These are phyloP conservation scores for Drosophila aff. DNA, from an alignment of 1,140 invertebrate species.

Conservation along the genomic window DNA sequence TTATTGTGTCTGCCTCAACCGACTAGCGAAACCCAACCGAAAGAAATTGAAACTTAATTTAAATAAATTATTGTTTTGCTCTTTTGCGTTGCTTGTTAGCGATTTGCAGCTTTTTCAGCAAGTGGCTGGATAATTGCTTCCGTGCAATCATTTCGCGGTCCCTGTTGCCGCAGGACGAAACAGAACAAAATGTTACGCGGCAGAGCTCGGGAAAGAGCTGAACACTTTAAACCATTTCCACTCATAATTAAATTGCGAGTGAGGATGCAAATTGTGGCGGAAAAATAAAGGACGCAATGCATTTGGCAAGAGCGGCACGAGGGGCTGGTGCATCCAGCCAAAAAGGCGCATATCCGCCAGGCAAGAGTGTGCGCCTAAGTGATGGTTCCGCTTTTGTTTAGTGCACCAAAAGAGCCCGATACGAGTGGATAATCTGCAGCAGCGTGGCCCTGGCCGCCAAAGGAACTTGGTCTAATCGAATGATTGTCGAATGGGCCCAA, in stretches of 20 bases:
- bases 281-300: slow-evolving; percentile 31
- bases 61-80: slow-evolving; percentile 71
- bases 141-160: slow-evolving; percentile 14
- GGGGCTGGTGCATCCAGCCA: slow-evolving; percentile 18
- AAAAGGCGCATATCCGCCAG: slow-evolving; percentile 35
- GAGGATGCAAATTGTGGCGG: slow-evolving; percentile 33
- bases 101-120: slow-evolving; percentile 42
- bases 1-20: slow-evolving; percentile 4
- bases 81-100: slow-evolving; percentile 49
- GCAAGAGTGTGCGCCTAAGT: slow-evolving; percentile 29
- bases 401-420: slow-evolving; percentile 7
- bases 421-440: slow-evolving; percentile 30
- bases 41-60: slow-evolving; percentile 50
- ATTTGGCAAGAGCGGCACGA: slow-evolving; percentile 16
- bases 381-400: slow-evolving; percentile 41
- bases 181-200: background rate
- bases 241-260: slow-evolving; percentile 62
- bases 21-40: background rate
- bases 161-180: slow-evolving; percentile 5
- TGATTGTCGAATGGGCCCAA: slow-evolving; percentile 46
- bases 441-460: slow-evolving; percentile 14
- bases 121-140: slow-evolving; percentile 63
- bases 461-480: slow-evolving; percentile 32
- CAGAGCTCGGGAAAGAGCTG: background rate
- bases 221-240: slow-evolving; percentile 43